These are phyloP conservation scores for Epizoanthus ramosus DNA, from an alignment of 92 coral and sea anemone species.

Conservation along the genomic window DNA sequence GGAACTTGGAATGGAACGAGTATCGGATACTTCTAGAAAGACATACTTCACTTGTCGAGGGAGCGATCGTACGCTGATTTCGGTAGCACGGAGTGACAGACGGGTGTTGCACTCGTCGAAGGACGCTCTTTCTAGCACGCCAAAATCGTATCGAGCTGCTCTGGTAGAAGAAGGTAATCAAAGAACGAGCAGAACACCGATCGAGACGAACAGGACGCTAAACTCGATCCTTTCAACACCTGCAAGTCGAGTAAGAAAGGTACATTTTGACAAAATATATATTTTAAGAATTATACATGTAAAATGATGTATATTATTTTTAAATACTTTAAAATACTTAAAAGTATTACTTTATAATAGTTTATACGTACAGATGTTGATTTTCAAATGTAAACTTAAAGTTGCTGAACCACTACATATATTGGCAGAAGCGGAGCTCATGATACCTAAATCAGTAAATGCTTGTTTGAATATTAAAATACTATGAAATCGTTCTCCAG, in stretches of 20 bases:
- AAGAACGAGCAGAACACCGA: conserved; percentile 53
- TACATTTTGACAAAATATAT: not conserved
- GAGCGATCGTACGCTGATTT: conserved; percentile 67
- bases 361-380: not conserved
- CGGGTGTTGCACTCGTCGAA: conserved; percentile 8
- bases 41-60: conserved; percentile 75
- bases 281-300: no score
- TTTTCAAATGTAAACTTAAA: not conserved
- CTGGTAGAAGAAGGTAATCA: conserved; percentile 73
- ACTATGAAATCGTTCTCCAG: no score
- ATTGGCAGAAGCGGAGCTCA: no score
- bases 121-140: conserved; percentile 56
- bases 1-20: conserved; percentile 43
- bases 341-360: no score
- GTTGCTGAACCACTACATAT: not conserved
- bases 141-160: conserved; percentile 71
- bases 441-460: no score
- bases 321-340: no score
- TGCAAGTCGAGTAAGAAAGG: conserved; percentile 62
- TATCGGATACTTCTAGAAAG: conserved; percentile 54
- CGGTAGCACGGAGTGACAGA: conserved; percentile 48
- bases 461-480: no score
- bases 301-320: no score
- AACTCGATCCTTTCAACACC: conserved; percentile 72
- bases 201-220: conserved; percentile 39